These are phyloP conservation scores for Caenorhabditis uteleia DNA, from an alignment of 2,888 invertebrate genomes.

Conservation along the genomic window DNA sequence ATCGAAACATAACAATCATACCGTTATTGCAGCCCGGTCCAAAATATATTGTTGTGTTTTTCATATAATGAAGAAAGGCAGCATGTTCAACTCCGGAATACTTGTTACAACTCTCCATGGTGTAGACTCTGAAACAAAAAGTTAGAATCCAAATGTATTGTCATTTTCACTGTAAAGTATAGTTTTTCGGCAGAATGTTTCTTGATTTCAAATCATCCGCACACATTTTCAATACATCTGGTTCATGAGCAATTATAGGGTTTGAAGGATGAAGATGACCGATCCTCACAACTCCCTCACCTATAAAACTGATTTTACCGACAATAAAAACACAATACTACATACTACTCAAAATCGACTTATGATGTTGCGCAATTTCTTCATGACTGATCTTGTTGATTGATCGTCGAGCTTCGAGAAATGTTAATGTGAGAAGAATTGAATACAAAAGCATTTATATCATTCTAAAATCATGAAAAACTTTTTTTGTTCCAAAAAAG, in stretches of 20 bases:
- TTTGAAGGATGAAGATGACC: constrained; percentile 57
- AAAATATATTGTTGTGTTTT: constrained; percentile 66
- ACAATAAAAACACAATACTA: not conserved
- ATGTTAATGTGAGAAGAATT: no score
- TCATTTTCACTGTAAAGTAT: constrained; percentile 40
- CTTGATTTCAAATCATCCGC: constrained; percentile 52
- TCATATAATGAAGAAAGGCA: constrained; percentile 65
- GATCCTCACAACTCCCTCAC: constrained; percentile 45
- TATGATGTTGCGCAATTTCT: constrained; percentile 21
- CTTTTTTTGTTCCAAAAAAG: not conserved
- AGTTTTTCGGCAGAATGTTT: constrained; percentile 53
- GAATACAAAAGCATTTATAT: no score
- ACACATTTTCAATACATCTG: constrained; percentile 55
- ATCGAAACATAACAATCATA: constrained; percentile 12
- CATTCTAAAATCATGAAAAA: not conserved
- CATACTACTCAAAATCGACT: constrained; percentile 18
- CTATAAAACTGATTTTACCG: constrained; percentile 11
- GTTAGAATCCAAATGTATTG: not conserved
- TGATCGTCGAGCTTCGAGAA: constrained; percentile 26
- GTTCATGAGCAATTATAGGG: constrained; percentile 54
- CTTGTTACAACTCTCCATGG: constrained; percentile 66
- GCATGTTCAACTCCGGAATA: constrained; percentile 67
- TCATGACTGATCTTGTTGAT: constrained; percentile 30
- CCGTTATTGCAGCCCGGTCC: constrained; percentile 69
- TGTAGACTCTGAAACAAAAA: constrained; percentile 58